Conservation (phyloP, 2,113 vertebrate genomes). For the Peromyscus leucopus region DNA sequence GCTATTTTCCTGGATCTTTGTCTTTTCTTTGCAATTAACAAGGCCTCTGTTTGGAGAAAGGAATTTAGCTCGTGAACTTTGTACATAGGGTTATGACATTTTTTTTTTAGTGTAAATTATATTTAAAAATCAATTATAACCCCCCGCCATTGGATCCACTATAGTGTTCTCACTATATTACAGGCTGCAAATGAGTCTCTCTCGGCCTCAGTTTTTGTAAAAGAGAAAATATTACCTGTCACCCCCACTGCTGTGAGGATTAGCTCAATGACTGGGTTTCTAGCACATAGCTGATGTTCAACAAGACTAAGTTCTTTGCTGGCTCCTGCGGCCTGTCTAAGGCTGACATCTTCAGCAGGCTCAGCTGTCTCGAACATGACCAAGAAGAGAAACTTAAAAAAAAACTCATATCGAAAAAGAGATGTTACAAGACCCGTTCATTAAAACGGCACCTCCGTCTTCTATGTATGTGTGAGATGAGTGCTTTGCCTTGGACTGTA, state of each 20-base stretch:
- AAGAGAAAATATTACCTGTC: not conserved
- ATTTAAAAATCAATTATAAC: constrained; percentile 68
- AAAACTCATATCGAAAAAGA: not conserved
- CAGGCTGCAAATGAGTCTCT: not conserved
- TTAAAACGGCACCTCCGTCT: not conserved
- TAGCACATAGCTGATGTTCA: not conserved
- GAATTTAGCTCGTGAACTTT: constrained; percentile 78
- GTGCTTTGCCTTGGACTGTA: not conserved
- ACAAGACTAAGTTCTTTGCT: not conserved
- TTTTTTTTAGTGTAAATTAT: constrained; percentile 66
- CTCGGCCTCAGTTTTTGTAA: constrained; percentile 11
- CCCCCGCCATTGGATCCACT: constrained; percentile 28
- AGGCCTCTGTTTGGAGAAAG: constrained; percentile 74
- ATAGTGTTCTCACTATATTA: not conserved
- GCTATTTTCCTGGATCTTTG: constrained; percentile 78
- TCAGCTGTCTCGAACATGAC: not conserved
- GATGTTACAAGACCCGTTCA: constrained; percentile 20
- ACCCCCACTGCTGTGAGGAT: not conserved
- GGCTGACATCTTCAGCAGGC: not conserved
- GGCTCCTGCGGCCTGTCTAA: not conserved
- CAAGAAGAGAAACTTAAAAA: constrained; percentile 14
- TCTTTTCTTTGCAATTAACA: constrained; percentile 82
- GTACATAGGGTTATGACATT: constrained; percentile 76
- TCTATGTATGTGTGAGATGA: not conserved
- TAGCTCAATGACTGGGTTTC: not conserved